A percentile compares a stretch with the other conserved stretches of the same genome.
Evolutionary conservation across 2,888 invertebrate genomes (phyloP).

Genomic region (Augiades crinisus): DNA sequence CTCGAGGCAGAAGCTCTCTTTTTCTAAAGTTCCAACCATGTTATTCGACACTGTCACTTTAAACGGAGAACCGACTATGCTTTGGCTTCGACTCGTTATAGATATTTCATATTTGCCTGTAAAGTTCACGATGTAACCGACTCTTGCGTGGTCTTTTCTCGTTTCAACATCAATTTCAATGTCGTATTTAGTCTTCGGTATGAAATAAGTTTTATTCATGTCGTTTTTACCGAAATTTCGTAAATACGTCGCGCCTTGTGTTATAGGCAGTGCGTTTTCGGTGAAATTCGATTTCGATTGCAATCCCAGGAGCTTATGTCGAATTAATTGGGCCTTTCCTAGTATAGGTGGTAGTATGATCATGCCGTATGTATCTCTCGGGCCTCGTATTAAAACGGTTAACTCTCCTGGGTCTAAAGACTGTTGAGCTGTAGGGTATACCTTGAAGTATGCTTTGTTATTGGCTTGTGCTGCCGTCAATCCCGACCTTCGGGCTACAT

Average conservation of each 20-base stretch:
- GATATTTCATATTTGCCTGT: slow-evolving; percentile 81
- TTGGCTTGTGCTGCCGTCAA: slow-evolving; percentile 80
- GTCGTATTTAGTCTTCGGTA: slow-evolving; percentile 72
- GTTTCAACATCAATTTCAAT: slow-evolving; percentile 74
- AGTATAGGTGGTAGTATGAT: slow-evolving; percentile 64
- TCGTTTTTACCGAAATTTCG: slow-evolving; percentile 69
- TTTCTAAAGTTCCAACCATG: slow-evolving; percentile 57
- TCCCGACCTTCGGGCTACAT: slow-evolving; percentile 83
- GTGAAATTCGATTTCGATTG: slow-evolving; percentile 58
- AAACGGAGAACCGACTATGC: slow-evolving; percentile 83
- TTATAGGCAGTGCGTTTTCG: slow-evolving; percentile 65
- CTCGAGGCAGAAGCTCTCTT: slow-evolving; percentile 63
- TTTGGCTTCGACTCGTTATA: slow-evolving; percentile 78
- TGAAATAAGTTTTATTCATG: slow-evolving; percentile 70
- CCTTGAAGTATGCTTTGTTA: slow-evolving; percentile 79
- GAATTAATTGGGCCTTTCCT: slow-evolving; percentile 70
- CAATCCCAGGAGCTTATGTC: slow-evolving; percentile 68
- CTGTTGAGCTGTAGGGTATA: slow-evolving; percentile 80
- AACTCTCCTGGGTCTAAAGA: slow-evolving; percentile 71
- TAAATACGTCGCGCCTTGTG: slow-evolving; percentile 68
- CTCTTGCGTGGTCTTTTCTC: slow-evolving; percentile 71
- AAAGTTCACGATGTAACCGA: slow-evolving; percentile 72
- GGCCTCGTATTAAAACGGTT: slow-evolving; percentile 71
- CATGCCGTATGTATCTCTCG: slow-evolving; percentile 71
- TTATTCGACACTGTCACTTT: slow-evolving; percentile 67